Percentiles rank a stretch among this genome's conserved stretches.
Conservation (phyloP, 2,888 invertebrate genomes). For the Lycophotia porphyrea region DNA sequence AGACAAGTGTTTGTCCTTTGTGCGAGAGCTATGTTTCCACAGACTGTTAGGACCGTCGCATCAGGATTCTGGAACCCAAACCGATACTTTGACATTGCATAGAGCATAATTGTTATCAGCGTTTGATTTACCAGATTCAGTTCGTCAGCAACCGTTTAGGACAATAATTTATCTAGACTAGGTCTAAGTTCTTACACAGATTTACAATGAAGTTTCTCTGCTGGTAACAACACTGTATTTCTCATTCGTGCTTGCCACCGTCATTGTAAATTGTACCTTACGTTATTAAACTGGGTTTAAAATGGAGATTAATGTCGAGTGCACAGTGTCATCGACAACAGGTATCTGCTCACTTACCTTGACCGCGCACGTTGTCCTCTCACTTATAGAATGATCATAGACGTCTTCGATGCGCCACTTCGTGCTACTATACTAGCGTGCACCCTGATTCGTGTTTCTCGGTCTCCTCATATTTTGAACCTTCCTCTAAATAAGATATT, state of each 20-base stretch:
- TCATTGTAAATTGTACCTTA: slow-evolving; percentile 74
- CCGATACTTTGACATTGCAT: slow-evolving; percentile 1
- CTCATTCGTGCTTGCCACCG: slow-evolving; percentile 57
- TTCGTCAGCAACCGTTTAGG: slow-evolving; percentile 45
- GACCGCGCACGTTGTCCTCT: slow-evolving; percentile 87
- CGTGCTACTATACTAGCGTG: slow-evolving; percentile 62
- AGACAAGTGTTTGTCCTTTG: slow-evolving; percentile 53
- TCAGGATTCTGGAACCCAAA: slow-evolving; percentile 2
- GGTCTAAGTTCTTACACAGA: slow-evolving; percentile 70
- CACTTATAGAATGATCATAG: slow-evolving; percentile 81
- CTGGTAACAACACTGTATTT: slow-evolving; percentile 65
- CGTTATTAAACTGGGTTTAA: slow-evolving; percentile 72
- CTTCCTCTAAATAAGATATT: slow-evolving; percentile 2
- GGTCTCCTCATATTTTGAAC: slow-evolving; percentile 16
- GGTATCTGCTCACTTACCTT: slow-evolving; percentile 86
- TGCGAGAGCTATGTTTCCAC: slow-evolving; percentile 15
- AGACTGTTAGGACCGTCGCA: background rate
- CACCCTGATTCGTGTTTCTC: slow-evolving; percentile 66
- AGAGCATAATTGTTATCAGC: slow-evolving; percentile 19
- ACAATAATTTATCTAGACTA: slow-evolving; percentile 66
- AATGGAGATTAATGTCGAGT: slow-evolving; percentile 80
- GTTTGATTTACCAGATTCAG: slow-evolving; percentile 28
- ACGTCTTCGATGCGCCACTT: slow-evolving; percentile 73
- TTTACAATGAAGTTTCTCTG: slow-evolving; percentile 70
- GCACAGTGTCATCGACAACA: slow-evolving; percentile 81